These are phyloP conservation scores for Acanthurus lineatus DNA, from an alignment of 2,797 vertebrate species.

Conservation along the genomic window DNA sequence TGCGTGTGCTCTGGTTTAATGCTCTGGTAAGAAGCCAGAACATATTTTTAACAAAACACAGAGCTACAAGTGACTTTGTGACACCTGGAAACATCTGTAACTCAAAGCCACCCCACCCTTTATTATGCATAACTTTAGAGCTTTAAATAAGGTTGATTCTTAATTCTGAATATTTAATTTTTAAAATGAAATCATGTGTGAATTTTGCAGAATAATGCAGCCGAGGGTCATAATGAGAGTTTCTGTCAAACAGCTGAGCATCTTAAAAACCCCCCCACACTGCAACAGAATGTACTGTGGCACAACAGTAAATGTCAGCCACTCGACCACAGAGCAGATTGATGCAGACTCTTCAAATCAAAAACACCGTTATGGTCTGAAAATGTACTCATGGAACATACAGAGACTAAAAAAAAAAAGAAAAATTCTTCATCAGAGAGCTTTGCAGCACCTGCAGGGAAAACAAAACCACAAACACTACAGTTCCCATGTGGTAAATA, in stretches of 20 bases:
- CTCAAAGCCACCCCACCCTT: too few relatives aligned
- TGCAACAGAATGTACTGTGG: background rate
- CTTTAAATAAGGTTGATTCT: too few relatives aligned
- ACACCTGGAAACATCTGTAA: too few relatives aligned
- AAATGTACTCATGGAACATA: conserved; percentile 15
- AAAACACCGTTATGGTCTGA: background rate
- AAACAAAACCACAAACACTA: background rate
- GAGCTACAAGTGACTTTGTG: too few relatives aligned
- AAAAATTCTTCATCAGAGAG: conserved; percentile 11
- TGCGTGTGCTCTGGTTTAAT: background rate
- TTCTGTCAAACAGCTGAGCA: too few relatives aligned
- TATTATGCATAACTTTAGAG: too few relatives aligned
- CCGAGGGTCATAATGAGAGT: too few relatives aligned
- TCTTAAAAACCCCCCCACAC: background rate
- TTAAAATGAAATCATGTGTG: too few relatives aligned
- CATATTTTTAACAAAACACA: too few relatives aligned
- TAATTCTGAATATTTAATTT: too few relatives aligned
- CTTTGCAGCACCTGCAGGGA: conserved; percentile 25
- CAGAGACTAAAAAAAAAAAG: background rate
- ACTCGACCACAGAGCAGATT: background rate
- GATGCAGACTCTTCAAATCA: background rate
- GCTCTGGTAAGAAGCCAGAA: background rate
- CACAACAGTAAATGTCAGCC: background rate
- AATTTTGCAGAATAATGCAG: too few relatives aligned
- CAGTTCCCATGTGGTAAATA: background rate